phyloP scores from a whole-genome alignment of 2,113 vertebrate species.

The Murina feae region DNA sequence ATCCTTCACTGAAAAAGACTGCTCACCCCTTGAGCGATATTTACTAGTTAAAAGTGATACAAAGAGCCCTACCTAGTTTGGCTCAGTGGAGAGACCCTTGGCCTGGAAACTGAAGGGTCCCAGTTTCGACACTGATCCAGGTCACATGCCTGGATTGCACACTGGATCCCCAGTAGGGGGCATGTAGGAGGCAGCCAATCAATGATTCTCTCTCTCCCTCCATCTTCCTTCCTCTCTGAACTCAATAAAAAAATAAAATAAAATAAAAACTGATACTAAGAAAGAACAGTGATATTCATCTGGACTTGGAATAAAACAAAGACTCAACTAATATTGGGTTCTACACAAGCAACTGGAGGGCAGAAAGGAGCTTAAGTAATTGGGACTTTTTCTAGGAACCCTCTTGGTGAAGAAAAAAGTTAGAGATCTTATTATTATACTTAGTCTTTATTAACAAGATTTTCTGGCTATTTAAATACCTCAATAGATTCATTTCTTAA shows the following conservation, averaged over 20 bases:
- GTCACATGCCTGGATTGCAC: no score
- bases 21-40: background rate
- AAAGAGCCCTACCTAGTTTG: background rate
- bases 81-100: no score
- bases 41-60: constrained; percentile 20
- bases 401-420: constrained; percentile 1
- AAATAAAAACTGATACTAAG: background rate
- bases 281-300: background rate
- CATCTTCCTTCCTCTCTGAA: no score
- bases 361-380: background rate
- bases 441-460: background rate
- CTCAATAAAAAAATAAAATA: no score
- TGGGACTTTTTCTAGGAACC: background rate
- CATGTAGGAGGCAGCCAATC: no score
- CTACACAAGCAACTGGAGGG: background rate
- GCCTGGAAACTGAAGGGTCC: no score
- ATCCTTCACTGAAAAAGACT: background rate
- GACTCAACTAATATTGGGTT: background rate
- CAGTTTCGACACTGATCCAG: no score
- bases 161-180: no score
- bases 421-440: background rate
- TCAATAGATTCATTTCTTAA: background rate
- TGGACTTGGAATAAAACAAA: constrained; percentile 18
- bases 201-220: no score
- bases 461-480: constrained; percentile 13